These are phyloP conservation scores for Nemapogon koenigi DNA, from an alignment of 2,888 invertebrate genomes.

Conservation along the genomic window DNA sequence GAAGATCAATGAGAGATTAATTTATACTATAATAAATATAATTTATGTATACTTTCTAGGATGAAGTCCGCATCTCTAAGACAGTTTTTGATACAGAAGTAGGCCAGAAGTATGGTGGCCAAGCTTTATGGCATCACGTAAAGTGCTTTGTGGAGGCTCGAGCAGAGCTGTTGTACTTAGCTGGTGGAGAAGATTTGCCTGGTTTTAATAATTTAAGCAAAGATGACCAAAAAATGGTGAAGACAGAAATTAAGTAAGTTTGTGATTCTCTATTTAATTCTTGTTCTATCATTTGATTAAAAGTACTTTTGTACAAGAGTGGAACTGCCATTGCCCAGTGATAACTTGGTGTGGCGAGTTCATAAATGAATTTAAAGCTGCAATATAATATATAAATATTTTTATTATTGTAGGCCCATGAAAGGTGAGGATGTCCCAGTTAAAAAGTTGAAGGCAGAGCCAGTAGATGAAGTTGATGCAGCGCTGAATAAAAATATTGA, in stretches of 20 bases:
- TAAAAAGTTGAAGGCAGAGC: constrained; percentile 75
- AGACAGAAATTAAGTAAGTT: constrained; percentile 70
- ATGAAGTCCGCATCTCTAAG: constrained; percentile 79
- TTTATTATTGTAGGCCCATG: too few species aligned
- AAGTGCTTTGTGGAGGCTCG: constrained; percentile 85
- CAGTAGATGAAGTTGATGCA: constrained; percentile 57
- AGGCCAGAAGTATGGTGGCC: constrained; percentile 82
- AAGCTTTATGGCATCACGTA: constrained; percentile 89
- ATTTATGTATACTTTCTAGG: constrained; percentile 55
- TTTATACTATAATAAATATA: neutral
- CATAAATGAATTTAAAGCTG: too few species aligned
- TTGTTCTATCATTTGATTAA: constrained; percentile 3
- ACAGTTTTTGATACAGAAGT: constrained; percentile 84
- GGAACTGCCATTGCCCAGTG: too few species aligned
- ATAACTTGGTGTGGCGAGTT: too few species aligned
- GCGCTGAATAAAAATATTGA: constrained; percentile 66
- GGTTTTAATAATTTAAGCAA: constrained; percentile 74
- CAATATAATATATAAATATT: too few species aligned
- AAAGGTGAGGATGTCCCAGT: constrained; percentile 62
- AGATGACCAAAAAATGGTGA: constrained; percentile 74
- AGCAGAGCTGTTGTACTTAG: constrained; percentile 75
- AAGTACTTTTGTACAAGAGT: neutral
- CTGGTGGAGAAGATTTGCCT: constrained; percentile 74
- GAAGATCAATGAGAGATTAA: too few species aligned
- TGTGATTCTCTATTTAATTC: constrained; percentile 5